Base-by-base conservation (phyloP, 2,888 invertebrate species). In the Cheilosia variabilis region DNA sequence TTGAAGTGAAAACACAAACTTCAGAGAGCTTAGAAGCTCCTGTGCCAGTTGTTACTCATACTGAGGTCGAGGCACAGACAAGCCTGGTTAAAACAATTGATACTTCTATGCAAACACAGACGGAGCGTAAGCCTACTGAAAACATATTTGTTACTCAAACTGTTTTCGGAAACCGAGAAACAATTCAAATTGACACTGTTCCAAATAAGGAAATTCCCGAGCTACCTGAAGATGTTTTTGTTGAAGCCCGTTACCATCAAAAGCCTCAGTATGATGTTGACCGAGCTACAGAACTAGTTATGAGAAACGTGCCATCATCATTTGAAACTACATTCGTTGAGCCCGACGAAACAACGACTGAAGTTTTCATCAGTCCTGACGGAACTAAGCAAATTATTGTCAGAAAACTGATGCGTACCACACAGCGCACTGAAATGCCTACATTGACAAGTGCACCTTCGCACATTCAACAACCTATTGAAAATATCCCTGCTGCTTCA, bases 321-420 rank as follows among this genome's bases (percentile, higher is more conserved):
- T 97, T 96, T 89, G 96, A 97, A 91, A 96, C 97, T 0, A 94
- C 96, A 4, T 94, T 97, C 90, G 94, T 96, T 0, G 96, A 97
- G 90, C 97, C 97, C 0, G 96, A 96, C 90, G 96, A 96, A 90
- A 96, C 96, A 1, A 96, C 96, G 0, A 97, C 96, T 0, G 95
- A 96, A 3, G 94, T 96, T n/a, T 94, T 95, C 0, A 94, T 95
- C 0, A 96, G 96, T 89, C 94, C 96, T 19, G 96, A 97, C 90
- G 97, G 97, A 4, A 96, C 96, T 0, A 96, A 95, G 89, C 93
- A 96, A 88, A 96, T 97, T 63, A 95, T 97, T 75, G 95, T 97
- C 0, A 95, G 94, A 87, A 96, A 96, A 91, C 90, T 96, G 5
- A 94, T 95, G 69, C 94, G 95, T 89, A 96, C 95, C 10, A 43